phyloP scores from a whole-genome alignment of 2,888 invertebrate species.

The Cyclophora punctaria region DNA sequence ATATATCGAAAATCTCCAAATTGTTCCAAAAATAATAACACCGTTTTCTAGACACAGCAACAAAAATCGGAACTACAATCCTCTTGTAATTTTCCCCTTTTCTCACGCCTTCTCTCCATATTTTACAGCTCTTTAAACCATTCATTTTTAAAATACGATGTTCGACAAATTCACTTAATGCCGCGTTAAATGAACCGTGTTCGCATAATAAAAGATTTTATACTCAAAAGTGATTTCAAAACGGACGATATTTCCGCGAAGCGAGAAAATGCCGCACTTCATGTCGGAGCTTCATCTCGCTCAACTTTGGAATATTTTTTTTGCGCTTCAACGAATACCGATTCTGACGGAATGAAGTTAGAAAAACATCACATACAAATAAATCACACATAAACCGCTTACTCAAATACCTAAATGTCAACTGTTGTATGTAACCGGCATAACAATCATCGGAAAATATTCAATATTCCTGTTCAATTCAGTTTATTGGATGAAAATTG shows the following conservation, averaged over 20 bases:
- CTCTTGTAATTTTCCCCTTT: conserved; percentile 32
- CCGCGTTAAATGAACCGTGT: conserved; percentile 71
- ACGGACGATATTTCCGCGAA: conserved; percentile 61
- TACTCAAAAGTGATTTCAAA: conserved; percentile 65
- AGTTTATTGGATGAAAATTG: too few relatives aligned
- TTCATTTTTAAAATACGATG: conserved; percentile 69
- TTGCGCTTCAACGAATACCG: conserved; percentile 37
- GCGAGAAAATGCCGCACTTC: conserved; percentile 42
- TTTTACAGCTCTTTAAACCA: conserved; percentile 57
- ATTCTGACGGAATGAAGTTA: conserved; percentile 35
- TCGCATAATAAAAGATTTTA: conserved; percentile 72
- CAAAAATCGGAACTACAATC: too few relatives aligned
- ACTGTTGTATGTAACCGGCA: too few relatives aligned
- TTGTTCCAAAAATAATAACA: conserved; percentile 3
- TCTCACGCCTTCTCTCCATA: conserved; percentile 29
- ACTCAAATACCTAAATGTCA: background rate
- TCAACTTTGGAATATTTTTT: conserved; percentile 44
- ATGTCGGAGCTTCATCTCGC: conserved; percentile 40
- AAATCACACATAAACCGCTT: conserved; percentile 26
- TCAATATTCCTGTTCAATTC: too few relatives aligned
- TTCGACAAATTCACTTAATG: conserved; percentile 73
- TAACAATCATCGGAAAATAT: too few relatives aligned
- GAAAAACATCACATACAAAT: conserved; percentile 44
- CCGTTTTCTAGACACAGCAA: too few relatives aligned
- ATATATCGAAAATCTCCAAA: too few relatives aligned